phyloP scores from a whole-genome alignment of 2,113 vertebrate species.

The Anolis sagrei region DNA sequence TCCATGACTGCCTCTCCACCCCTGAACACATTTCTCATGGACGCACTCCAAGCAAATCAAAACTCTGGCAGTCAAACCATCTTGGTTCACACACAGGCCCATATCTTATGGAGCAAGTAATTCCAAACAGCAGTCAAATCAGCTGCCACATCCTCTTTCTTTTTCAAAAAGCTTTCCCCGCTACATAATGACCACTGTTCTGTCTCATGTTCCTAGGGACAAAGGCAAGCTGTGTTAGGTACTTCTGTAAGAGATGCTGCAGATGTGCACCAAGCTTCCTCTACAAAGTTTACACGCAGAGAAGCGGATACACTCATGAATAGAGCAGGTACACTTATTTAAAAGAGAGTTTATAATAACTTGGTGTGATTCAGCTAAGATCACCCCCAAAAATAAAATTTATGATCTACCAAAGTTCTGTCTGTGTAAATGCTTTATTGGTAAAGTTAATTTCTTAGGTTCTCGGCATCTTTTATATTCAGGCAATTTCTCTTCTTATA shows the following conservation, averaged over 20 bases:
- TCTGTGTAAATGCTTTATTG: background rate
- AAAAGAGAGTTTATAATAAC: background rate
- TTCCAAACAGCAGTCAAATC: slow-evolving; percentile 17
- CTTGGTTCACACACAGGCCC: slow-evolving; percentile 21
- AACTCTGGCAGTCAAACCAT: slow-evolving; percentile 32
- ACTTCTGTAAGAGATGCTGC: background rate
- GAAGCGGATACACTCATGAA: background rate
- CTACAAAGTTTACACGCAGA: background rate
- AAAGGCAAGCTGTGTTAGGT: slow-evolving; percentile 26
- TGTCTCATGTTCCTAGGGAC: slow-evolving; percentile 15
- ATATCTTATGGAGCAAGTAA: background rate
- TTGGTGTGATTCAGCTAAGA: background rate
- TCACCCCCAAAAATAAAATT: background rate
- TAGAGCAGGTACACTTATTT: background rate
- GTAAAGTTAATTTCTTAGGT: background rate
- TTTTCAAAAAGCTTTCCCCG: background rate
- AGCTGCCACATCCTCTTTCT: background rate
- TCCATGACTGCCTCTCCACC: background rate
- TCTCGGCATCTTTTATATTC: background rate
- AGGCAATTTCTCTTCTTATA: background rate
- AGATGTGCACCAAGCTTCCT: background rate
- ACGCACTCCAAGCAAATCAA: slow-evolving; percentile 28
- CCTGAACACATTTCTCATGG: slow-evolving; percentile 18
- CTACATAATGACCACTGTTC: slow-evolving; percentile 17
- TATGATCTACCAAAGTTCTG: background rate